Conservation (phyloP, 2,797 vertebrate species). For the Scyliorhinus canicula region DNA sequence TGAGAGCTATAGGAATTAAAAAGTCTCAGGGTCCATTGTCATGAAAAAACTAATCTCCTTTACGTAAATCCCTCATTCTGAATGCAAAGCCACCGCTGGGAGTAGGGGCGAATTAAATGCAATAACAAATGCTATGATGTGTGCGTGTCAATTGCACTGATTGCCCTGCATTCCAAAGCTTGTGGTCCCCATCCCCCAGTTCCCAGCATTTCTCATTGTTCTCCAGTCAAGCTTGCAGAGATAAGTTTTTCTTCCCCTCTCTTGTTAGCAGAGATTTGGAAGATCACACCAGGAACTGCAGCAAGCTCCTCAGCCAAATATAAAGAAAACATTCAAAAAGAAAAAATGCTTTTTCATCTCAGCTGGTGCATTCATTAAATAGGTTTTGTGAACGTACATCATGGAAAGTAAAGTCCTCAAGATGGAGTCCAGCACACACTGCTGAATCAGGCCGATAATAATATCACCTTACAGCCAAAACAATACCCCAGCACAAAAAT, state of each 20-base stretch:
- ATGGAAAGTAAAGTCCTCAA: not conserved
- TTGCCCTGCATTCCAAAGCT: constrained; percentile 42
- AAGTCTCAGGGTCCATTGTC: constrained; percentile 33
- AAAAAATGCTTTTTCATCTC: constrained; percentile 53
- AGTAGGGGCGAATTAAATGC: constrained; percentile 50
- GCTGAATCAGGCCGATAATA: constrained; percentile 12
- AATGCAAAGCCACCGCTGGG: constrained; percentile 61
- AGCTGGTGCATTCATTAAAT: constrained; percentile 60
- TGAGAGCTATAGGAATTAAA: constrained; percentile 42
- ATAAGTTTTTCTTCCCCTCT: constrained; percentile 57
- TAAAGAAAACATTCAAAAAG: constrained; percentile 67
- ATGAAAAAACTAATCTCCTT: constrained; percentile 32
- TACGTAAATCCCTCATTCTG: constrained; percentile 54
- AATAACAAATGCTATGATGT: constrained; percentile 54
- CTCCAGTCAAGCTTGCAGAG: constrained; percentile 61
- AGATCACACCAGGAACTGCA: constrained; percentile 51
- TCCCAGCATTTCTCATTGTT: constrained; percentile 61
- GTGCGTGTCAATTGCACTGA: constrained; percentile 45
- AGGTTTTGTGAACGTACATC: constrained; percentile 59
- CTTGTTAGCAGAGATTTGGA: constrained; percentile 57
- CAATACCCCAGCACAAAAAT: not conserved
- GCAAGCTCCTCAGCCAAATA: constrained; percentile 55
- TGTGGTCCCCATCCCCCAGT: constrained; percentile 41
- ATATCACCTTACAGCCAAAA: constrained; percentile 34
- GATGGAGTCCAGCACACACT: constrained; percentile 2